phyloP scores from a whole-genome alignment of 1,140 invertebrate species.

The Tetranychus urticae region DNA sequence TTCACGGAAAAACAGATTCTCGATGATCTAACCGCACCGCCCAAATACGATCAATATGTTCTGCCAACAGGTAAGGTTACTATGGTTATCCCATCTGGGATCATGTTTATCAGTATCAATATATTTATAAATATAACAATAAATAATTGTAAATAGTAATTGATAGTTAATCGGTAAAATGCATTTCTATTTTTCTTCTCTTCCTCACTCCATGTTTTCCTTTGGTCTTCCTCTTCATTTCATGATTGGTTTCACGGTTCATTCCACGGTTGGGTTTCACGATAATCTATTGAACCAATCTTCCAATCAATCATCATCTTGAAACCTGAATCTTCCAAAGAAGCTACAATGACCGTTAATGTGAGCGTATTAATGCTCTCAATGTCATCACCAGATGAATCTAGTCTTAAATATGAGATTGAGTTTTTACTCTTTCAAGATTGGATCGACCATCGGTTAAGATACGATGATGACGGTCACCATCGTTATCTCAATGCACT shows the following conservation, averaged over 20 bases:
- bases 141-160: no score
- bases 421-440: constrained; percentile 71
- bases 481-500: constrained; percentile 69
- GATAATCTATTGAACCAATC: not conserved
- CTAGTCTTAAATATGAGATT: constrained; percentile 84
- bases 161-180: not conserved
- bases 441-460: constrained; percentile 62
- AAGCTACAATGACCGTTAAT: constrained; percentile 46
- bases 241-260: not conserved
- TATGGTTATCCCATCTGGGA: not conserved
- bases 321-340: not conserved
- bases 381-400: constrained; percentile 77
- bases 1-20: not conserved
- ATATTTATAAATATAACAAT: no score
- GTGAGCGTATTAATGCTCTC: constrained; percentile 73
- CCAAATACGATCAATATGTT: not conserved
- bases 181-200: not conserved
- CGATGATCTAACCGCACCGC: not conserved
- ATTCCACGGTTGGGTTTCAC: not conserved
- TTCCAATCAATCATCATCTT: not conserved
- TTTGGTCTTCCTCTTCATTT: not conserved
- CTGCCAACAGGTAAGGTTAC: not conserved
- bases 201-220: not conserved
- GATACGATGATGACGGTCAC: constrained; percentile 50
- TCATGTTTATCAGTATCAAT: no score